Evolutionary conservation across 2,113 vertebrate genomes (phyloP).

Genomic region (Brachyistius frenatus): DNA sequence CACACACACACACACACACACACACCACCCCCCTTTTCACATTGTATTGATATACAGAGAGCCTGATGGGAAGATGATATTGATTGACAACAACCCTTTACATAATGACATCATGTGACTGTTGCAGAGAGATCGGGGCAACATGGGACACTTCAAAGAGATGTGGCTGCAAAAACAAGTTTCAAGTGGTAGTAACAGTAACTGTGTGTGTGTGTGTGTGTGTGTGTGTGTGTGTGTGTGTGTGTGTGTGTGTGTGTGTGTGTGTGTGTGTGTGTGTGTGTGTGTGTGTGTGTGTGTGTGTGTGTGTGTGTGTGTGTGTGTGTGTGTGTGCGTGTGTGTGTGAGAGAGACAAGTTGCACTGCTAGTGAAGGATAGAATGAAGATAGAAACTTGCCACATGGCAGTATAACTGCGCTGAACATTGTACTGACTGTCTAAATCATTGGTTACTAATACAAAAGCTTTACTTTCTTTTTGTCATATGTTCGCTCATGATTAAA

Average conservation of each 20-base stretch:
- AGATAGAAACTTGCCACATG: too few relatives aligned
- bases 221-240: not conserved
- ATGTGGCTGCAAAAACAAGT: slow-evolving; percentile 2
- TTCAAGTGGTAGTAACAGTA: not conserved
- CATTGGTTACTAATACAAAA: too few relatives aligned
- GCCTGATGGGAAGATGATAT: slow-evolving; percentile 31
- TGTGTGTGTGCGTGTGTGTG: not conserved
- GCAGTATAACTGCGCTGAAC: too few relatives aligned
- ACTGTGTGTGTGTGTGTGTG: not conserved
- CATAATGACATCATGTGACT: slow-evolving; percentile 49
- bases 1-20: too few relatives aligned
- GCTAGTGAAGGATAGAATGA: too few relatives aligned
- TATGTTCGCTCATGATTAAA: too few relatives aligned
- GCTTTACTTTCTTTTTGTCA: too few relatives aligned
- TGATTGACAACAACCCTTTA: slow-evolving; percentile 52
- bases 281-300: not conserved
- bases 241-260: not conserved
- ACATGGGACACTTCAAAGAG: slow-evolving; percentile 27
- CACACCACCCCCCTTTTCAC: not conserved
- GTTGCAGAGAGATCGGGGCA: not conserved
- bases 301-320: not conserved
- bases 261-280: not conserved
- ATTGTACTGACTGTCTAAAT: too few relatives aligned
- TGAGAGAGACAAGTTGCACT: not conserved
- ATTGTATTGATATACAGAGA: slow-evolving; percentile 34